Base-by-base conservation (phyloP, 2,888 invertebrate genomes). In the Campoplex capitator region DNA sequence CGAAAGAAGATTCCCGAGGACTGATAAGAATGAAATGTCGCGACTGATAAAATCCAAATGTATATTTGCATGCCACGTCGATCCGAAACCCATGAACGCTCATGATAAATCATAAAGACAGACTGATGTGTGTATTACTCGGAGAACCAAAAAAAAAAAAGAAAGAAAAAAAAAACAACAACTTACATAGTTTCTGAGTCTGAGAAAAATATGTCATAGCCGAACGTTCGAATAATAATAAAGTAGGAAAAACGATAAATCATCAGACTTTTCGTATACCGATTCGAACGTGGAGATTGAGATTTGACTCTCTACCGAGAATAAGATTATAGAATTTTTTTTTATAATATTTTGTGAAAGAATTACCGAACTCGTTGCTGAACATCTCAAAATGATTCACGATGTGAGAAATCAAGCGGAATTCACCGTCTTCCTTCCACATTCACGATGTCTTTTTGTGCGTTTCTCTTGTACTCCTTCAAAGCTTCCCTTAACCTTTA, bases 401-500 rank as follows among this genome's bases (percentile, higher is more conserved):
- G 84, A 85, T 79, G 88, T 88, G 89, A 76, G 86, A 89, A 88
- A 88, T 89, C 88, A 87, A 88, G 85, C 82, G 88, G 86, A 89
- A 89, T 86, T 86, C 83, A 65, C 51, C 70, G 56, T 76, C 35
- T 77, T 67, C 56, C 35, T 74, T 23, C 16, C 16, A 23, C 23
- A 23, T 23, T 28, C 38, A 9, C 58, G 42, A 74, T 74, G 23
- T 23, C 42, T 35, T 74, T 42, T 4, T 6, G 7, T 23, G 38
- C 28, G 16, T 76, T 76, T 76, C 48, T 42, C 45, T 11, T 77
- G 35, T 67, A 18, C 48, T 54, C 35, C 13, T 67, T 67, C 23
- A 38, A 18, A 56, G 38, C 38, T 35, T 58, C 28, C 42, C 56
- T 6, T 65, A 75, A 75, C 38, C n/a, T 80, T 67, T 83, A 67